Conservation (phyloP, 2,888 invertebrate genomes). For the Aplocera efformata region DNA sequence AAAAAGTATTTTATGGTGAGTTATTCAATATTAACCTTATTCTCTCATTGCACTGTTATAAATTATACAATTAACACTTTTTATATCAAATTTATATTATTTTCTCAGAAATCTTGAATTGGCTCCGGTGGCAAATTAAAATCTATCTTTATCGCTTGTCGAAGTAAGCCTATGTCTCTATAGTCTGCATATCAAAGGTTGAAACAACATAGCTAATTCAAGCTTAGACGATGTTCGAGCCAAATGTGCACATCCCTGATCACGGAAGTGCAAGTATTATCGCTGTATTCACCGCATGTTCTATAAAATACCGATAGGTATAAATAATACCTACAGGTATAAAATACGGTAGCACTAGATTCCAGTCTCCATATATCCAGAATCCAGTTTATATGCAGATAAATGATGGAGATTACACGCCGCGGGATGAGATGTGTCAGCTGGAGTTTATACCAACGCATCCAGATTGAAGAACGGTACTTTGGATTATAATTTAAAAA, state of each 20-base stretch:
- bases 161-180: too few relatives aligned
- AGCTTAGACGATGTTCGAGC: too few relatives aligned
- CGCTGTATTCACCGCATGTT: not conserved
- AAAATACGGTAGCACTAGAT: slow-evolving; percentile 6
- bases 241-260: slow-evolving; percentile 16
- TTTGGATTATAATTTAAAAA: slow-evolving; percentile 14
- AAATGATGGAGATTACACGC: slow-evolving; percentile 50
- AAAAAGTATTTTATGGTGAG: too few relatives aligned
- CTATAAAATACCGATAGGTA: not conserved
- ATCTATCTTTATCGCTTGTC: too few relatives aligned
- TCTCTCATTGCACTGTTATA: too few relatives aligned
- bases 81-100: too few relatives aligned
- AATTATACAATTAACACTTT: too few relatives aligned
- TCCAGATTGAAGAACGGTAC: slow-evolving; percentile 26
- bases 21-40: too few relatives aligned
- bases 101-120: too few relatives aligned
- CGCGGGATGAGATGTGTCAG: slow-evolving; percentile 24
- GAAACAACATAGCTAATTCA: too few relatives aligned
- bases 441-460: slow-evolving; percentile 26
- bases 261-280: slow-evolving; percentile 15
- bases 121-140: too few relatives aligned
- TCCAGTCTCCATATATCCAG: slow-evolving; percentile 13
- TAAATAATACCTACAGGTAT: not conserved
- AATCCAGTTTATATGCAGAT: slow-evolving; percentile 50
- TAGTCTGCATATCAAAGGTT: not conserved